These are phyloP conservation scores for Bhutanitis thaidina DNA, from an alignment of 2,888 invertebrate genomes.

Conservation along the genomic window DNA sequence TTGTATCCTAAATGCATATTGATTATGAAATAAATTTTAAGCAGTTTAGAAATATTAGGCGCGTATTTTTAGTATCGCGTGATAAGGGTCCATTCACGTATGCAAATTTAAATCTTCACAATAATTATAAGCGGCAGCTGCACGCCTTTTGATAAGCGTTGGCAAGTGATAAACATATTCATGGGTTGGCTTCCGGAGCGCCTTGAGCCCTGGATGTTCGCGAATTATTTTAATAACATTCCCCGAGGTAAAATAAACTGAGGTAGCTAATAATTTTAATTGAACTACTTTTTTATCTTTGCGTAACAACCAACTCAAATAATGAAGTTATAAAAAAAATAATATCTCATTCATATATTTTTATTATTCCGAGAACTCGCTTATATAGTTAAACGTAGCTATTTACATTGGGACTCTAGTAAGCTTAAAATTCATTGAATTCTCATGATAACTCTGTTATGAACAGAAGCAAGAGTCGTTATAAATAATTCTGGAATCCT, in stretches of 20 bases:
- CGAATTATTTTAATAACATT: conserved; percentile 25
- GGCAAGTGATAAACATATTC: conserved; percentile 48
- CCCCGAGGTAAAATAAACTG: conserved; percentile 28
- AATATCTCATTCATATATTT: no score
- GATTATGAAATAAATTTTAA: background rate
- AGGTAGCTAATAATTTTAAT: conserved; percentile 23
- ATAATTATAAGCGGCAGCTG: conserved; percentile 59
- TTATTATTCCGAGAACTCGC: no score
- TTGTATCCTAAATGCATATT: no score
- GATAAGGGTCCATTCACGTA: conserved; percentile 40
- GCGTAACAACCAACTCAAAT: background rate
- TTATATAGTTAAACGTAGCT: no score
- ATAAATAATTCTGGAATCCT: no score
- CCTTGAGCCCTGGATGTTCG: conserved; percentile 18
- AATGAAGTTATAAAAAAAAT: background rate
- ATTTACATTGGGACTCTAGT: no score
- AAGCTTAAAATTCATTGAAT: no score
- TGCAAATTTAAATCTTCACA: conserved; percentile 60
- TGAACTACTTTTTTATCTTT: background rate
- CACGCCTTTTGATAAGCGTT: conserved; percentile 28
- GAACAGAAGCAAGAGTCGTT: no score
- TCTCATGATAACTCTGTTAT: no score
- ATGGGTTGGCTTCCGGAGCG: conserved; percentile 31
- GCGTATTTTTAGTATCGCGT: conserved; percentile 33
- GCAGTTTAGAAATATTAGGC: background rate